Evolutionary conservation across 2,797 vertebrate species (phyloP), one percentile per base, ranked within the genome.

Genomic region (Parambassis ranga): DNA sequence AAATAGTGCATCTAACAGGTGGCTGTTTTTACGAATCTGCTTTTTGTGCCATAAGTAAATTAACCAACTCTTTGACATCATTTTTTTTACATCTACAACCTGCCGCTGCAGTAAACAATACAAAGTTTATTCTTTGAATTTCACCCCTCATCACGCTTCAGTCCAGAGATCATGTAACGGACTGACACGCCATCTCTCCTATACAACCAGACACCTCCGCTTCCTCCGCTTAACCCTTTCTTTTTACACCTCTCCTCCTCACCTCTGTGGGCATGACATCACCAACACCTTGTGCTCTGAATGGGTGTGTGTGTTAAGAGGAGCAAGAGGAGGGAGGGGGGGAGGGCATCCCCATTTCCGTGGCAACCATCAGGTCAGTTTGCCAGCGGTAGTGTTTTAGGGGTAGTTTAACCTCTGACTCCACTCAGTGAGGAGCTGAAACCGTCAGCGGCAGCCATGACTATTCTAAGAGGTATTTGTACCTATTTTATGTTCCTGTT

Each of bases 401-500:
- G 28, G 37, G 49, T 51, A 56, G 49, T 56, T 64, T 50, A 37
- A 43, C 69, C 31, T 66, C 52, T n/a, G 44, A 39, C 18, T 27
- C 1, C 5, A 13, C 23, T 1, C 10, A n/a, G 49, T 46, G 19
- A 41, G 30, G 23, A 42, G 37, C 28, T 16, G 55, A 59, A 33
- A 26, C 31, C 42, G 44, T 14, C 56, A 11, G 23, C 16, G 8
- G 56, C 44, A 10, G 46, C 46, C 72, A 79, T 82, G 76, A 74
- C 80, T 1, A 9, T 83, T 46, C 47, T 91, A 82, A 86, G 84
- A 79, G 27, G 30, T 9, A 7, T n/a, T n/a, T n/a, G n/a, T n/a
- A n/a, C n/a, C n/a, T n/a, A n/a, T n/a, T n/a, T n/a, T n/a, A n/a
- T n/a, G n/a, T n/a, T n/a, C n/a, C n/a, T n/a, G 8, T 18, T 13